Evolutionary conservation across 2,797 vertebrate genomes (phyloP), one percentile per base, ranked within the genome.

Genomic region (Mormyrops boulengeri): DNA sequence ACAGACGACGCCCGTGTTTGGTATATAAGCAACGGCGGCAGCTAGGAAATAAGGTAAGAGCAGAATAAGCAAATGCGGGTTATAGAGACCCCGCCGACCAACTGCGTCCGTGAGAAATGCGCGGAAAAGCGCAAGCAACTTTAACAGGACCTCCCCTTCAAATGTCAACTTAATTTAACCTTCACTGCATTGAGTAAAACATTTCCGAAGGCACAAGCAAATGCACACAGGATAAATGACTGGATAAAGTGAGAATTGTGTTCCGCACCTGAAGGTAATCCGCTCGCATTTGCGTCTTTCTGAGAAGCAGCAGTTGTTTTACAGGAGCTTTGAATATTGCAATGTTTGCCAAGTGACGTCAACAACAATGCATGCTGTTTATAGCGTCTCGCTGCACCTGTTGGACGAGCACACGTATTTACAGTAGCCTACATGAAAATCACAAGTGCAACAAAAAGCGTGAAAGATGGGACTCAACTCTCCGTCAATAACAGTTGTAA

Each of bases 111-210:
- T 47, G 82, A 19, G 82, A 66, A 88, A 69, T 50, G 92, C 89
- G 14, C 86, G 19, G 92, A 92, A 91, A 93, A 93, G 94, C 93
- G 93, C 93, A 91, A 93, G 91, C 92, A 87, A 88, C 19, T 62
- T 57, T 52, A 69, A 19, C 38, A 66, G 73, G 47, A 89, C 84
- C 90, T 55, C 88, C 90, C 89, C 88, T 87, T 89, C 85, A 34
- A 85, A 62, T 89, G 47, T 50, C 85, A 89, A 88, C 52, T 88
- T 53, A 14, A 14, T 88, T 60, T 30, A 69, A 52, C 14, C 30
- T 53, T 30, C 11, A 50, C 73, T 26, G 38, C 53, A 88, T 30
- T 7, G 49, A 44, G 38, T 73, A 17, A 38, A 14, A 30, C 66
- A 17, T 73, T 34, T 73, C 4, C 26, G 9, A 73, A 73, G 66